Evolutionary conservation across 2,797 vertebrate genomes (phyloP), one percentile per base, ranked within the genome.

Genomic region (Anomalospiza imberbis): DNA sequence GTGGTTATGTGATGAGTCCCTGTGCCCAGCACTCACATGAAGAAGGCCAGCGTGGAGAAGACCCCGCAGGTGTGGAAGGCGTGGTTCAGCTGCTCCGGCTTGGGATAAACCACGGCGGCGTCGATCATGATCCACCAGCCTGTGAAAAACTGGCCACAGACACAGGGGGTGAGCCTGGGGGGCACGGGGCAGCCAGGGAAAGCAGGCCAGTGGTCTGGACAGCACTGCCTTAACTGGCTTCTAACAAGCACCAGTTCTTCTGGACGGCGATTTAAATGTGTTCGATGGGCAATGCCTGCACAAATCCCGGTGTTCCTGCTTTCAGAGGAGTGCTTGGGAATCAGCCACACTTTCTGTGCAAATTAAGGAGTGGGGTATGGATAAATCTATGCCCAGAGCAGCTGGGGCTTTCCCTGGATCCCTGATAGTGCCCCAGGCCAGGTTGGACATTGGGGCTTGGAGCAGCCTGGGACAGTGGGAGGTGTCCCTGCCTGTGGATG

Each of bases 71-170:
- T 99, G 97, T 99, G 98, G 95, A 99, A 99, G 4, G 98, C 98
- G 4, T 99, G 99, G 96, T 99, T 99, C 96, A 99, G 96, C 77
- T 98, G 85, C n/a, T 98, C 98, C 57, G 98, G 98, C 31, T 85
- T 70, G 1, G 98, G 97, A 21, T 99, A 99, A 6, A 97, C 97
- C 80, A 99, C 98, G 0, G 99, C 98, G 1, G 99, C 98, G 7
- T 99, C 99, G 10, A 99, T 99, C 98, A 99, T 99, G 93, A 99
- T 98, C 99, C 99, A 99, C 99, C 99, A 99, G 47, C 99, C 99
- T 86, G 98, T 98, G 93, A 99, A 99, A 94, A 99, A 99, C 99
- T 99, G 83, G 63, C 89, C 65, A 67, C 67, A 68, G 93, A 31
- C 62, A 85, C 63, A 47, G 40, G 61, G 78, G 4, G 0, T 85